A percentile compares a stretch with the other conserved stretches of the same genome.
Evolutionary conservation across 1,140 invertebrate species (phyloP).

Genomic region (Sarcophaga peregrina): DNA sequence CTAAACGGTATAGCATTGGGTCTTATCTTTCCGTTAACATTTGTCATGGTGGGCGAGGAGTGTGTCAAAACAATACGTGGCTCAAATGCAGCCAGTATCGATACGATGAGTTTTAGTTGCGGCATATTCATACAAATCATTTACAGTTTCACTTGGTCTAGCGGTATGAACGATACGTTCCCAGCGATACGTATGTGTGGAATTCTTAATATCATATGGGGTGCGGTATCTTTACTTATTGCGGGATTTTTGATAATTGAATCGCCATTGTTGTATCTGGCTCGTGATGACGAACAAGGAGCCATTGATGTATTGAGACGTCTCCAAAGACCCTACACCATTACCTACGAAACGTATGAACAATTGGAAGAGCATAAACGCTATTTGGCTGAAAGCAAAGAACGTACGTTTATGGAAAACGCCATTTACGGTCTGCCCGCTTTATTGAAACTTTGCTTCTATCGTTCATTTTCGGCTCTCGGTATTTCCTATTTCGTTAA

Average conservation of each 20-base stretch:
- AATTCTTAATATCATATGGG: constrained; percentile 51
- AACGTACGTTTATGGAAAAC: constrained; percentile 43
- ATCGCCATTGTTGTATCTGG: constrained; percentile 55
- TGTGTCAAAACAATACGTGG: constrained; percentile 51
- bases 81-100: constrained; percentile 50
- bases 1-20: constrained; percentile 60
- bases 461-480: constrained; percentile 51
- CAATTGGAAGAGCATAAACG: constrained; percentile 58
- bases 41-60: constrained; percentile 56
- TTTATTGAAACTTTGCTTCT: constrained; percentile 51
- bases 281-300: constrained; percentile 51
- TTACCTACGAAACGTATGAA: constrained; percentile 59
- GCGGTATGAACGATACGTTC: constrained; percentile 49
- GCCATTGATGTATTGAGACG: constrained; percentile 54
- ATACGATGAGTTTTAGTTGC: constrained; percentile 52
- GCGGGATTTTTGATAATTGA: constrained; percentile 52
- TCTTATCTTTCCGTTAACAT: constrained; percentile 54
- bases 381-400: constrained; percentile 53
- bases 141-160: constrained; percentile 51
- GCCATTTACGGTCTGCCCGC: constrained; percentile 48
- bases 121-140: constrained; percentile 56
- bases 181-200: constrained; percentile 55
- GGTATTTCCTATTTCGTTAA: constrained; percentile 52
- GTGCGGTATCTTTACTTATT: constrained; percentile 49
- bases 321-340: constrained; percentile 55